Conservation (phyloP, 2,797 vertebrate genomes). For the Smutsia temminckii region DNA sequence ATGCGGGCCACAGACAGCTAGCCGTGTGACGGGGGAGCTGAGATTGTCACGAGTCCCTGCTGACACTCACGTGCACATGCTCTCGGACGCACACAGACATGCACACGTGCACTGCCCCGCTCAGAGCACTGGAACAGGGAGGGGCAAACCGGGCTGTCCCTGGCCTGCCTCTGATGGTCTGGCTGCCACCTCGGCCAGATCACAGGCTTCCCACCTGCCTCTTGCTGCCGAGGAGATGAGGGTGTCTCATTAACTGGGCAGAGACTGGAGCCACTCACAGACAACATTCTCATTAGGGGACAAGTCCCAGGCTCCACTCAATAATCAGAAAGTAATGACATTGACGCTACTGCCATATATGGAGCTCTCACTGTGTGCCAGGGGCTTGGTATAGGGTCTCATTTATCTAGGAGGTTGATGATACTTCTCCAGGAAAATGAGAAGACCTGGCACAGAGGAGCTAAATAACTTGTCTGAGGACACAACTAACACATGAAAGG, state of each 20-base stretch:
- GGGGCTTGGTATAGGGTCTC: not conserved
- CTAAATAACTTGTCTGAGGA: not conserved
- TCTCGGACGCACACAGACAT: rapidly evolving
- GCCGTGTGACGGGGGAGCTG: not conserved
- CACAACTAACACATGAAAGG: not conserved
- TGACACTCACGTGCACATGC: not conserved
- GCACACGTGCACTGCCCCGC: too few relatives aligned
- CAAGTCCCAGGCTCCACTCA: not conserved
- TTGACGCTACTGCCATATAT: rapidly evolving
- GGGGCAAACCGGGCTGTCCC: not conserved
- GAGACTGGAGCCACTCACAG: not conserved
- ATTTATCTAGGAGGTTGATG: not conserved
- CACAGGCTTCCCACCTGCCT: not conserved
- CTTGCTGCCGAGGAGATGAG: not conserved
- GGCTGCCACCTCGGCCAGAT: not conserved
- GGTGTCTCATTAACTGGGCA: not conserved
- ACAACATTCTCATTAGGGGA: not conserved
- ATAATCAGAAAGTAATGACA: not conserved
- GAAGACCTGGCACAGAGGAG: not conserved
- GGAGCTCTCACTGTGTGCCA: not conserved
- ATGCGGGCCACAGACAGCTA: not conserved
- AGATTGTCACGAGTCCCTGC: not conserved
- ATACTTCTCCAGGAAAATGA: not conserved
- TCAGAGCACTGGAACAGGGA: not conserved
- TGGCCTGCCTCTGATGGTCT: not conserved